Evolutionary conservation across 2,888 invertebrate species (phyloP), one percentile per base, ranked within the genome.

Genomic region (Microdon myrmicae): DNA sequence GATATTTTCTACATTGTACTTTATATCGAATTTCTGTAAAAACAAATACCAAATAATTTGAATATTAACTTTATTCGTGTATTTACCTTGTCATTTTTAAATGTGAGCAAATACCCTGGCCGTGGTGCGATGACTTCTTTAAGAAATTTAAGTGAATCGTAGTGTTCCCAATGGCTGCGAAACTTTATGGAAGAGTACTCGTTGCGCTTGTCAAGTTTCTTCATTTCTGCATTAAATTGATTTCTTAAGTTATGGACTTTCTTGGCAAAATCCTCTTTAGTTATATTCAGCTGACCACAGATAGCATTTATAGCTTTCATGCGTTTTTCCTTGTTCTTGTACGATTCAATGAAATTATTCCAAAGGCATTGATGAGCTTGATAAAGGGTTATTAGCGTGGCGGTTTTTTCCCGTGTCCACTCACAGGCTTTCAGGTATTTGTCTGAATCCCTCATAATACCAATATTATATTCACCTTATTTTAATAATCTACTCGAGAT

Each of bases 241-340:
- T 79, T 79, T 0, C 79, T 70, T 2, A 79, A 70, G 44, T 79
- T 79, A 51, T 79, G 79, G 3, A 79, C 74, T 58, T 79, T 79
- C 41, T 76, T 77, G 1, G 72, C 76, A 55, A 76, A 79, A 43
- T 77, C 78, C 17, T 75, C 70, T 41, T 77, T 77, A 0, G 71
- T 69, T 3, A 79, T 74, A 4, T 67, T 68, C 3, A 79, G 56
- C 2, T 68, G 43, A 2, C 35, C 26, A 34, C 79, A 79, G 3
- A 79, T 78, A 2, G 69, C 49, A 2, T 72, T 70, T 16, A 79
- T 73, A 2, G 28, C 19, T 34, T 34, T 64, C 5, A 8, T 32
- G 6, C 23, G 6, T 5, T 64, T 58, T 28, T 58, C 58, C 64
- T 56, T 64, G 8, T 13, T 25, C 45, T 78, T 79, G 44, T 79